Base-by-base conservation (phyloP, 2,113 vertebrate genomes). In the Turnix velox region DNA sequence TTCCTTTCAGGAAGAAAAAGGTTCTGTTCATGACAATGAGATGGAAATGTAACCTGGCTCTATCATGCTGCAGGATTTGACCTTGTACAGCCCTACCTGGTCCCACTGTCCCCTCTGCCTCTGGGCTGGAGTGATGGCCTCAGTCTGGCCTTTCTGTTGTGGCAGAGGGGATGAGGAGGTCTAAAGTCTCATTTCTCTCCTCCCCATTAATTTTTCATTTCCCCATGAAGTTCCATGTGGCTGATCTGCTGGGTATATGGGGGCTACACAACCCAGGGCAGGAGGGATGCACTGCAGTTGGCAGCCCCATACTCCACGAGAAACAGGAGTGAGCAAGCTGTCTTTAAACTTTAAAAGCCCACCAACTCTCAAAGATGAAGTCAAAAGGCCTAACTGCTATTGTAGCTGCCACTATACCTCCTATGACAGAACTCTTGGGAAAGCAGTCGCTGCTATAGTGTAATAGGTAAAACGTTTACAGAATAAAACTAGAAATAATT, bases 181-280 rank as follows among this genome's bases (percentile, higher is more conserved):
- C 48, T 75, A 55, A 85, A 43, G 2, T 9, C 37, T 66, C 13
- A 14, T 62, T 37, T 86, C 7, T 3, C 17, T 73, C 20, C 45
- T 90, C 14, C 23, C 31, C 2, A 1, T 45, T 66, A 61, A 23
- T 88, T 86, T 77, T 48, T 80, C 49, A 61, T 10, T 9, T 54
- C 81, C 25, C 42, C 37, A 20, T 57, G 55, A 83, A 76, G 66
- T 73, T 80, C 33, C 28, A 10, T 0, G 0, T n/a, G 35, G 12
- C 19, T 0, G 0, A 39, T 82, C 13, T 45, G 9, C 39, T 1
- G 7, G 30, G 18, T 37, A 14, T 48, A 19, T 5, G 18, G 63
- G 8, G 12, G 3, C 31, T 46, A 3, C 37, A 31, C 49, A 59
- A 62, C 19, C 39, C 2, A 2, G 33, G 43, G 35, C 1, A 1